These are phyloP conservation scores for Porites lutea DNA, from an alignment of 64 coral and sea anemone species.

Conservation along the genomic window DNA sequence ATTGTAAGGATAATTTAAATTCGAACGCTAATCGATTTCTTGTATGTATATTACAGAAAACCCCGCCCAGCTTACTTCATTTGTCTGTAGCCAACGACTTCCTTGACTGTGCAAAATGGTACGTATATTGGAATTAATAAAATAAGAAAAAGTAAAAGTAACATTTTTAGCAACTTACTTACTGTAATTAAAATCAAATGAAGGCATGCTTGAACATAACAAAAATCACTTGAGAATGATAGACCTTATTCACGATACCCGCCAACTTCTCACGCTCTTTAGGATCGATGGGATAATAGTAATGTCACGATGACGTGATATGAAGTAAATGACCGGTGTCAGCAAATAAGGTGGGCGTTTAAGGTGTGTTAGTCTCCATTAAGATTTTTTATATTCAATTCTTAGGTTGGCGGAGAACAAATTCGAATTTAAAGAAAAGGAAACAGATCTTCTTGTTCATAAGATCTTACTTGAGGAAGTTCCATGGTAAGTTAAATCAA, in stretches of 20 bases:
- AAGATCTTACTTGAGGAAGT: constrained; percentile 88
- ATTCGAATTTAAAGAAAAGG: constrained; percentile 88
- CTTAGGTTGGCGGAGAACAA: constrained; percentile 75
- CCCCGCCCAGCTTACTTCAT: constrained; percentile 79
- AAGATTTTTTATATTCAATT: not conserved
- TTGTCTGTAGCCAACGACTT: constrained; percentile 87
- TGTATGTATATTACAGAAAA: constrained; percentile 35
- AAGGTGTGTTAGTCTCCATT: not conserved
- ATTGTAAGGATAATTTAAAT: no score
- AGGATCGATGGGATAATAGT: no score
- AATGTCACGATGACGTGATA: no score
- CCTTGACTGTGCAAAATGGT: constrained; percentile 88
- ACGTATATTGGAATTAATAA: not conserved
- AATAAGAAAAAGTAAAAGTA: not conserved
- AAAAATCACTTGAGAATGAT: no score
- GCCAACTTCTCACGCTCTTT: no score
- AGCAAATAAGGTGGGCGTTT: not conserved
- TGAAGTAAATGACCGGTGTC: not conserved
- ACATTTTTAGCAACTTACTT: not conserved
- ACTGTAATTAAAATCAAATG: not conserved
- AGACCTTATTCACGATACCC: no score
- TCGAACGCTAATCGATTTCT: not conserved
- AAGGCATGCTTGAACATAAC: no score
- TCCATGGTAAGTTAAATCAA: constrained; percentile 56
- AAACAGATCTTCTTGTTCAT: constrained; percentile 86